Conservation (phyloP, 2,888 invertebrate genomes). For the Stomorhina lunata region DNA sequence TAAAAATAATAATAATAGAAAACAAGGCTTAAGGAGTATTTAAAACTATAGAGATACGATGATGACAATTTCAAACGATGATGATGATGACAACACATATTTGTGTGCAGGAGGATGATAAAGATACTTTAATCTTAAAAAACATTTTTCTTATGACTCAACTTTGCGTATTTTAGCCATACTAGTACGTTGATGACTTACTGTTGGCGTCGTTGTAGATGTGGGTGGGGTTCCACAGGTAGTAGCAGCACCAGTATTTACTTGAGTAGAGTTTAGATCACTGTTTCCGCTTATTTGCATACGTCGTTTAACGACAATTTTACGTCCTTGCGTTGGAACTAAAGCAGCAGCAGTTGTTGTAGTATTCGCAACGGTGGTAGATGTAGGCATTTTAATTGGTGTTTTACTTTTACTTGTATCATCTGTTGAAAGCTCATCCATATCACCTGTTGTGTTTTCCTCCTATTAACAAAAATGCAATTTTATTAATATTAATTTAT, state of each 20-base stretch:
- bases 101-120: slow-evolving; percentile 15
- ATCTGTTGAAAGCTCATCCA: slow-evolving; percentile 72
- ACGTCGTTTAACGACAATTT: slow-evolving; percentile 76
- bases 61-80: neutral
- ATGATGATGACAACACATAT: neutral
- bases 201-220: slow-evolving; percentile 17
- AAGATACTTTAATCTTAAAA: slow-evolving; percentile 17
- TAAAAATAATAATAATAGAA: slow-evolving; percentile 19
- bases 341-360: slow-evolving; percentile 65
- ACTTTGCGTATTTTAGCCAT: slow-evolving; percentile 73
- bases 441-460: slow-evolving; percentile 69
- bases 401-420: slow-evolving; percentile 68
- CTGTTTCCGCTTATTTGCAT: slow-evolving; percentile 69
- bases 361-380: slow-evolving; percentile 53
- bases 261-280: slow-evolving; percentile 52
- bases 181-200: slow-evolving; percentile 48
- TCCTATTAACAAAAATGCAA: slow-evolving; percentile 71
- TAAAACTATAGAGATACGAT: slow-evolving; percentile 38
- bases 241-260: slow-evolving; percentile 19
- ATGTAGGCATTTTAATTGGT: slow-evolving; percentile 66
- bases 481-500: neutral
- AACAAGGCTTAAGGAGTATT: slow-evolving; percentile 48
- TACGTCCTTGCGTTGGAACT: slow-evolving; percentile 70
- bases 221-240: slow-evolving; percentile 51
- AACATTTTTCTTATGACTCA: slow-evolving; percentile 66